phyloP scores from a whole-genome alignment of 1,140 invertebrate species.

The Battus philenor region DNA sequence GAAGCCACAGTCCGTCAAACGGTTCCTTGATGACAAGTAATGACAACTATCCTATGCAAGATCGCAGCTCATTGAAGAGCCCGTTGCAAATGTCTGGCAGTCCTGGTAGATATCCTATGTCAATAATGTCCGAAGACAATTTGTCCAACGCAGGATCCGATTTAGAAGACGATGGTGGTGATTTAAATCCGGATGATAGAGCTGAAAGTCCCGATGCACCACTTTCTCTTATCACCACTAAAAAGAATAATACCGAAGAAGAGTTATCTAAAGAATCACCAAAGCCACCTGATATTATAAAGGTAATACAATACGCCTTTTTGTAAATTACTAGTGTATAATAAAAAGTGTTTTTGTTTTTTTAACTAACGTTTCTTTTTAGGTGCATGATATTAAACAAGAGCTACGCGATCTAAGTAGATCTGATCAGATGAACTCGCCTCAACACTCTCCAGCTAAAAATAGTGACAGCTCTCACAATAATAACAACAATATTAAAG shows the following conservation, averaged over 20 bases:
- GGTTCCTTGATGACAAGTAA: conserved; percentile 74
- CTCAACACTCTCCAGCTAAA: conserved; percentile 65
- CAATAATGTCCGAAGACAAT: conserved; percentile 77
- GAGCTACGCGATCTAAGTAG: conserved; percentile 75
- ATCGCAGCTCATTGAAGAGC: conserved; percentile 75
- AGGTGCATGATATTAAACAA: conserved; percentile 75
- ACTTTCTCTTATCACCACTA: conserved; percentile 80
- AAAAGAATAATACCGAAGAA: conserved; percentile 66
- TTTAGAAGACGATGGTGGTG: conserved; percentile 78
- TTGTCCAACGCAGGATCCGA: conserved; percentile 79
- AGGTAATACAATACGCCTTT: conserved; percentile 41
- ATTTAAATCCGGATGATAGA: conserved; percentile 74
- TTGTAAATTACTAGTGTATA: too few relatives aligned
- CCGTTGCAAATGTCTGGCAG: conserved; percentile 67
- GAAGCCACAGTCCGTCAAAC: conserved; percentile 78
- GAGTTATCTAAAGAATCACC: conserved; percentile 64
- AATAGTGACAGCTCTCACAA: conserved; percentile 73
- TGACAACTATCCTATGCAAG: conserved; percentile 74
- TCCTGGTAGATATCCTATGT: conserved; percentile 72
- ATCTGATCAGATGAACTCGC: conserved; percentile 58
- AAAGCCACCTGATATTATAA: conserved; percentile 71
- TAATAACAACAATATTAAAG: conserved; percentile 74
- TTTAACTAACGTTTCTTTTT: conserved; percentile 26
- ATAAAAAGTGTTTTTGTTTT: too few relatives aligned
- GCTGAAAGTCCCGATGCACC: conserved; percentile 81